Conservation (phyloP, 1,140 invertebrate genomes). For the Drosophila oshimai region DNA sequence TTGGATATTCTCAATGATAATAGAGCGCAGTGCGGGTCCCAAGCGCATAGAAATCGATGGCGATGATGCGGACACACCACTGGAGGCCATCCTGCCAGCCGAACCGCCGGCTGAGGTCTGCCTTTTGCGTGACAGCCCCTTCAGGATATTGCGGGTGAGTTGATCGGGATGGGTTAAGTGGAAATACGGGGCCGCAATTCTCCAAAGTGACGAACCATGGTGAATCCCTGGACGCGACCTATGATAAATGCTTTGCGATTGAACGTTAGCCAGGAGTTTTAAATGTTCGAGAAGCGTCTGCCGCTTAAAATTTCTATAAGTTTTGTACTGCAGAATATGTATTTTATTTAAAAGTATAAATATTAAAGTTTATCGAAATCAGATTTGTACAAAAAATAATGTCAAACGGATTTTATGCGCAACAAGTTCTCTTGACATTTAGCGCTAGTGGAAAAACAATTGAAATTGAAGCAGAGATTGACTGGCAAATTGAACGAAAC, state of each 20-base stretch:
- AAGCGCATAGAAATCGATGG: constrained; percentile 62
- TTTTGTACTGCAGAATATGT: background rate
- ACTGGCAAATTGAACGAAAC: constrained; percentile 38
- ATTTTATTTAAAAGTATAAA: too few relatives aligned
- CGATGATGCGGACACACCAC: constrained; percentile 79
- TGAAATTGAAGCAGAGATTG: constrained; percentile 40
- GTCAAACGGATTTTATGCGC: constrained; percentile 2
- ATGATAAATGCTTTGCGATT: constrained; percentile 28
- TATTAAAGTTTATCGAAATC: too few relatives aligned
- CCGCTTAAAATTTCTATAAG: background rate
- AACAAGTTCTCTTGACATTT: constrained; percentile 44
- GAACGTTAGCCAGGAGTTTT: background rate
- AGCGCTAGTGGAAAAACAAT: constrained; percentile 9
- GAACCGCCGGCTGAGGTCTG: constrained; percentile 83
- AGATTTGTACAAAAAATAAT: background rate
- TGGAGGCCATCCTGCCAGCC: constrained; percentile 83
- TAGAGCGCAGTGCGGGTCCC: constrained; percentile 62
- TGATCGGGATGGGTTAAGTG: constrained; percentile 3
- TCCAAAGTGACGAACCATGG: constrained; percentile 43
- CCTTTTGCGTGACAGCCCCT: constrained; percentile 86
- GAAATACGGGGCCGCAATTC: constrained; percentile 34
- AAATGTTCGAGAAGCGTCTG: background rate
- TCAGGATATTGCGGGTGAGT: constrained; percentile 87
- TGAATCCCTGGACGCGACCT: constrained; percentile 13
- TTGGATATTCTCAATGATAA: constrained; percentile 82